A percentile compares a stretch with the other conserved stretches of the same genome.
phyloP scores from a whole-genome alignment of 2,888 invertebrate species.

The Polietes domitor region DNA sequence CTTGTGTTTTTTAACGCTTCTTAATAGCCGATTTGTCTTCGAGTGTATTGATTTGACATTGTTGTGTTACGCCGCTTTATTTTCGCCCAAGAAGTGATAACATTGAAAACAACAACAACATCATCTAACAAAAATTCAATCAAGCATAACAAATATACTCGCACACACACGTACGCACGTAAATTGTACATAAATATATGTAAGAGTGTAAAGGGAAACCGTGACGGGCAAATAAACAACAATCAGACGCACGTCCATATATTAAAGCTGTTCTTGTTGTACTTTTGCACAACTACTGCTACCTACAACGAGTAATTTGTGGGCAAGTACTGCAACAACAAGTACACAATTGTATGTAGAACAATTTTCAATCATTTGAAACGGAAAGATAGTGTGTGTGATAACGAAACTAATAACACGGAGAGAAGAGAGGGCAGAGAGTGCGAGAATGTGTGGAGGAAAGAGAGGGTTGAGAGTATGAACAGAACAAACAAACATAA shows the following conservation, averaged over 20 bases:
- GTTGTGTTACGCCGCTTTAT: not conserved
- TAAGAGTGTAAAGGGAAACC: not conserved
- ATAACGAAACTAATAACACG: not conserved
- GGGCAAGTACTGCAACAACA: not conserved
- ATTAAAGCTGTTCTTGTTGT: not conserved
- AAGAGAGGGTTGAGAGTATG: no score
- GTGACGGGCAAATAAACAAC: not conserved
- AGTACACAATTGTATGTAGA: not conserved
- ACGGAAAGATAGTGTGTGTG: not conserved
- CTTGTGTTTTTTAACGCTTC: no score
- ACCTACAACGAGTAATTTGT: not conserved
- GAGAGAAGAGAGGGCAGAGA: not conserved
- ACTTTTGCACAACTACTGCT: not conserved
- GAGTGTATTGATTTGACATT: no score
- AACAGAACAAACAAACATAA: no score
- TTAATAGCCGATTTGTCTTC: no score
- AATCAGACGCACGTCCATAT: no score
- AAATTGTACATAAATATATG: no score
- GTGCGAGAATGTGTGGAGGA: no score
- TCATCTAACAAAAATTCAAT: not conserved
- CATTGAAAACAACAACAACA: not conserved
- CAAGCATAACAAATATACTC: no score
- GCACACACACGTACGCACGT: no score
- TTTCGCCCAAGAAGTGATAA: not conserved
- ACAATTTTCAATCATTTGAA: not conserved